phyloP scores from a whole-genome alignment of 2,797 vertebrate genomes.

The Sebastes trivittatus region DNA sequence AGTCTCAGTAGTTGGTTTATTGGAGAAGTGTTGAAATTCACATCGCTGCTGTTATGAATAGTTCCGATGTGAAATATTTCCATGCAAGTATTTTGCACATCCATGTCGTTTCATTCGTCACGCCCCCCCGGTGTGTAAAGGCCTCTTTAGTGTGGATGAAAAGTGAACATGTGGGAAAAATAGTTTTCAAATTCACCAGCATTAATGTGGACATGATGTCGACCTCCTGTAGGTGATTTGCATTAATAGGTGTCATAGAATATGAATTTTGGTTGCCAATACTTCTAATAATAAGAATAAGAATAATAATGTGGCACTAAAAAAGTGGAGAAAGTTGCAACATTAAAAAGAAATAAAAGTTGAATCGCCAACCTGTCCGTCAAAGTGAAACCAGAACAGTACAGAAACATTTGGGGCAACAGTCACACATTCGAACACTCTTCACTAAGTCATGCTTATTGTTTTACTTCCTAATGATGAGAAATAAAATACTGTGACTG shows the following conservation, averaged over 20 bases:
- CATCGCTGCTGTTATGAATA: no score
- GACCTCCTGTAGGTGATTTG: background rate
- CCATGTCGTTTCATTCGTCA: no score
- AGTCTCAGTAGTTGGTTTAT: background rate
- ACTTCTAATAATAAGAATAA: background rate
- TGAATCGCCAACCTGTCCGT: constrained; percentile 6
- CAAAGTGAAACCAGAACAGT: constrained; percentile 21
- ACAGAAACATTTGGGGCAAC: constrained; percentile 51
- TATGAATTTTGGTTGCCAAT: constrained; percentile 33
- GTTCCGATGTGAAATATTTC: no score
- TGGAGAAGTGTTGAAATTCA: no score
- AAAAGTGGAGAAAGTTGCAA: constrained; percentile 38
- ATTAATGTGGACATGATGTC: background rate
- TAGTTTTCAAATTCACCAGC: constrained; percentile 15
- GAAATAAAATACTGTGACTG: background rate
- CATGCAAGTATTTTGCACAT: no score
- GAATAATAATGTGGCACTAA: background rate
- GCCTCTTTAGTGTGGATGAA: background rate
- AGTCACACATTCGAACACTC: background rate
- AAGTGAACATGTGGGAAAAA: background rate
- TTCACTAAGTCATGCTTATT: background rate
- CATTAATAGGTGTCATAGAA: background rate
- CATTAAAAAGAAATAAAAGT: background rate
- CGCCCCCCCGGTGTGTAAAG: background rate
- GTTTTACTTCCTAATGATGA: background rate